Evolutionary conservation across 2,888 invertebrate species (phyloP), one percentile per base, ranked within the genome.

Genomic region (Tethea ocularis): DNA sequence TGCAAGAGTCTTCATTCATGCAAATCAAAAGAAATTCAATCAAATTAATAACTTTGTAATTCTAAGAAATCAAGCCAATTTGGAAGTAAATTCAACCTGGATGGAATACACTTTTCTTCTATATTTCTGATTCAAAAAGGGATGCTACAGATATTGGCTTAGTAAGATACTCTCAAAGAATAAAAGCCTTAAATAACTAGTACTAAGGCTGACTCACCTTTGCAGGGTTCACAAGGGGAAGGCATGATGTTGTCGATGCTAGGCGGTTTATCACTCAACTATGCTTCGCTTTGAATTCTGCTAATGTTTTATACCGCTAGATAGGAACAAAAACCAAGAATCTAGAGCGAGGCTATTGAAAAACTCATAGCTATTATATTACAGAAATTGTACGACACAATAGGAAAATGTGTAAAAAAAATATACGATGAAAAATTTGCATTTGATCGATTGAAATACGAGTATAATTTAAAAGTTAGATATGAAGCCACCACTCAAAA

Each of bases 151-250:
- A 38, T 38, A 0, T 38, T n/a, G n/a, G 38, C n/a, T n/a, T 6
- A 38, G 10, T n/a, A n/a, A 38, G n/a, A 38, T n/a, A 5, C 38
- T 38, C n/a, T 1, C 46, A 46, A 41, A 17, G 46, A 46, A 46
- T 46, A 20, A 46, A 46, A 7, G 46, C 20, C 46, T 46, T 46
- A 10, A 20, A 20, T 20, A 46, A 8, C 46, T 20, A 2, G 8
- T 20, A 1, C 1, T 46, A 46, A 20, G n/a, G 41, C 41, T 41
- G 7, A 46, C 85, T 86, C 86, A 94, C 94, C 94, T 93, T 94
- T 94, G 81, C 94, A 94, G 61, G 93, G 89, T 80, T 94, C 94
- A 78, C 94, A 94, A 52, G 94, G 94, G 61, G 93, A 84, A 74
- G 94, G 94, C 94, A 94, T 94, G 68, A 61, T 85, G 82, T 59